Conservation (phyloP, 2,113 vertebrate species). For the Mesocricetus auratus region DNA sequence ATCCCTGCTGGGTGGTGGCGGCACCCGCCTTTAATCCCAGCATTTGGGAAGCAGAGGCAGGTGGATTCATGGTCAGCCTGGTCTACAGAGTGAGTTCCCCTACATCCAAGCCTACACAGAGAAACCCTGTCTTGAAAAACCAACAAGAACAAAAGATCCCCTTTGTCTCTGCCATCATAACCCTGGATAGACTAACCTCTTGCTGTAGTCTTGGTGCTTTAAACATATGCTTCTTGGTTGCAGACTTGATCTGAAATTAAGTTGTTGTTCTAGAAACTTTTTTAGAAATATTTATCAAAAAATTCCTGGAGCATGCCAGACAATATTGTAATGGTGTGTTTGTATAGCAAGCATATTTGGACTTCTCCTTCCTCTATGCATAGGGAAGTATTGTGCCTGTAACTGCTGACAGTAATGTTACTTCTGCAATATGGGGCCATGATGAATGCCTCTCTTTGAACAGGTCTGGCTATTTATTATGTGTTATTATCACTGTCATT, state of each 20-base stretch:
- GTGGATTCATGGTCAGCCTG: too few relatives aligned
- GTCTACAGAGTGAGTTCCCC: too few relatives aligned
- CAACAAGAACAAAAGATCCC: neutral
- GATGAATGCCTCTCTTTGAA: slow-evolving; percentile 63
- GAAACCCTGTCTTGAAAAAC: too few relatives aligned
- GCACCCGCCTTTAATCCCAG: too few relatives aligned
- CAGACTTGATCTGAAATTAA: slow-evolving; percentile 8
- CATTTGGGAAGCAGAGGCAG: too few relatives aligned
- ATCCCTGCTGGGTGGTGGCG: neutral
- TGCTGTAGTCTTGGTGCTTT: slow-evolving; percentile 1
- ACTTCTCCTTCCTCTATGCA: neutral
- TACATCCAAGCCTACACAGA: too few relatives aligned
- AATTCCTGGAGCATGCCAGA: neutral
- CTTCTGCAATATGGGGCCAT: neutral
- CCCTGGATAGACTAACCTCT: neutral
- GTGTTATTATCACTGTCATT: slow-evolving; percentile 69
- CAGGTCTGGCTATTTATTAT: slow-evolving; percentile 73
- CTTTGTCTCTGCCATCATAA: neutral
- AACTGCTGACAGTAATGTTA: neutral
- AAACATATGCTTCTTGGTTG: neutral
- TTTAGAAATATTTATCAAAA: slow-evolving; percentile 64
- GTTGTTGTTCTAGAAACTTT: slow-evolving; percentile 57
- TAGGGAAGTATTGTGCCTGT: slow-evolving; percentile 26
- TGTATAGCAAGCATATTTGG: slow-evolving; percentile 22
- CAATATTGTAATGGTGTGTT: neutral